Evolutionary conservation across 2,113 vertebrate species (phyloP), one percentile per base, ranked within the genome.

Genomic region (Lipophrys pholis): DNA sequence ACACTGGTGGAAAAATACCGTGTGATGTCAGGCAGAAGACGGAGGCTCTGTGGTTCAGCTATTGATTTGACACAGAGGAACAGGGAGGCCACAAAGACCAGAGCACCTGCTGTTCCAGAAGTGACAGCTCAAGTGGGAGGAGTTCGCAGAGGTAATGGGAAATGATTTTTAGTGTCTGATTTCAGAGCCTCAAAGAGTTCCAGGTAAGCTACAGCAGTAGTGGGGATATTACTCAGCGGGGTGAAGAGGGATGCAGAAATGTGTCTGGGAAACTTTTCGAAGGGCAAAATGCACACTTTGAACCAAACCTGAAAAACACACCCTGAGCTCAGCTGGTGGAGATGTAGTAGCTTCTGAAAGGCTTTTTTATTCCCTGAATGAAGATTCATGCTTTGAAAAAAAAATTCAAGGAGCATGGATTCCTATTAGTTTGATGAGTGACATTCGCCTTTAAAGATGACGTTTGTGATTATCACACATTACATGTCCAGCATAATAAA

Each of bases 381-480:
- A 40, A 8, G 30, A 69, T 80, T 52, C 72, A 38, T 61, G 14
- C n/a, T 1, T 4, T 12, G 11, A 61, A 17, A 30, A 17, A 30
- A 45, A 45, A 46, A 11, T 39, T 53, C 8, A 1, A 16, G 11
- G 35, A 36, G 41, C 49, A 7, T 48, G 7, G 55, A 42, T n/a
- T n/a, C 55, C 42, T 53, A 64, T 30, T 64, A 35, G 16, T 57
- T 16, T 54, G 65, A 62, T 55, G 45, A 55, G 36, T 16, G 38
- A 70, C 21, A 69, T 56, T 14, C 43, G 6, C 35, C 39, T 66
- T 14, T 63, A 12, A 51, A 58, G 41, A 54, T 66, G 58, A 65
- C 58, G 68, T 65, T 65, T 80, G 53, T 69, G 21, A 73, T 70
- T 50, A 67, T 48, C 35, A 72, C 35, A 45, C 30, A 59, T 43